Evolutionary conservation across 1,140 invertebrate genomes (phyloP).

Genomic region (Zaprionus inermis): DNA sequence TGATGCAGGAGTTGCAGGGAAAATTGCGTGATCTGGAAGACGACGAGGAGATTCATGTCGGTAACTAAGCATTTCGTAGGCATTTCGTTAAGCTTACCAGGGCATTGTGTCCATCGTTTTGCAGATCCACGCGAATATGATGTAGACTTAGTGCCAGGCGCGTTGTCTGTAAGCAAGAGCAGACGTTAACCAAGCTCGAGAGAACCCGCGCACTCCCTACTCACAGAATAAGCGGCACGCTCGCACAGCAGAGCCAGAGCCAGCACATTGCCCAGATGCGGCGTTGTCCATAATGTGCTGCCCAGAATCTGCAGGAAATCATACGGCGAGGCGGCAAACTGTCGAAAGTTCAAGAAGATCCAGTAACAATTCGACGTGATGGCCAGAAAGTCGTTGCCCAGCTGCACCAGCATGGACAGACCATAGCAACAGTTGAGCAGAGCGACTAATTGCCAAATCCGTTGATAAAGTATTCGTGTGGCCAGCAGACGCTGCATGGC

Average conservation of each 20-base stretch:
- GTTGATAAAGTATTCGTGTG: conserved; percentile 66
- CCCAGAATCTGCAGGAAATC: conserved; percentile 69
- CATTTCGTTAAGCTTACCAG: conserved; percentile 50
- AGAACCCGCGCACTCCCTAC: conserved; percentile 24
- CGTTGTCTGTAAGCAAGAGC: conserved; percentile 51
- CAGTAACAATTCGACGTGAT: conserved; percentile 82
- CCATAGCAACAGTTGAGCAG: conserved; percentile 67
- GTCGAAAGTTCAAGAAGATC: conserved; percentile 77
- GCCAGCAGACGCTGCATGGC: conserved; percentile 55
- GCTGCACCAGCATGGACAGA: conserved; percentile 68
- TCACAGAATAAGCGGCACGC: conserved; percentile 63
- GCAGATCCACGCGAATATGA: conserved; percentile 65
- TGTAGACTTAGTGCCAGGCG: conserved; percentile 70
- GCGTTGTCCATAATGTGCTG: conserved; percentile 67
- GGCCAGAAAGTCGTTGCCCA: conserved; percentile 79
- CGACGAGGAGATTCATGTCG: background rate
- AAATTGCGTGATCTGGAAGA: conserved; percentile 84
- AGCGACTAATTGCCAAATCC: conserved; percentile 60
- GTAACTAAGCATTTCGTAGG: background rate
- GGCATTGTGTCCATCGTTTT: conserved; percentile 74
- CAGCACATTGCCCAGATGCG: conserved; percentile 73
- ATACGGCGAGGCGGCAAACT: conserved; percentile 47
- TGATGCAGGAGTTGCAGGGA: conserved; percentile 85
- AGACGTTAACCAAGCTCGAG: background rate
- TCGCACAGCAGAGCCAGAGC: conserved; percentile 73